A percentile compares a stretch with the other conserved stretches of the same genome.
Conservation (phyloP, 2,113 vertebrate genomes). For the Tetrao urogallus region DNA sequence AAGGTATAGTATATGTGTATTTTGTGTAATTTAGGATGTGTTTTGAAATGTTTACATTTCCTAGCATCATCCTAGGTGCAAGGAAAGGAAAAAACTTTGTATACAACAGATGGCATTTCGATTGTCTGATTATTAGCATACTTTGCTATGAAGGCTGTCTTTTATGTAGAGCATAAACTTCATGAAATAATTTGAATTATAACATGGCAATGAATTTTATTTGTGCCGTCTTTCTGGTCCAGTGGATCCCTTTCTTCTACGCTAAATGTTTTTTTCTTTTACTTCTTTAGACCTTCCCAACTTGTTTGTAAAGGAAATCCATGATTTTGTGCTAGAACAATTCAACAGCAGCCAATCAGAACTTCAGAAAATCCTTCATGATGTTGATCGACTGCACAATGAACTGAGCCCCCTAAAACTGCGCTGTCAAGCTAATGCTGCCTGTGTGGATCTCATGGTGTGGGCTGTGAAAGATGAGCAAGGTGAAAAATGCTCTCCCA, state of each 20-base stretch:
- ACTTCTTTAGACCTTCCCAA: slow-evolving; percentile 84
- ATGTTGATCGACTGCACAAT: slow-evolving; percentile 83
- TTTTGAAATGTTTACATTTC: neutral
- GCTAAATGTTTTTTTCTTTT: neutral
- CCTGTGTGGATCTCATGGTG: slow-evolving; percentile 98
- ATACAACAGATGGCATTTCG: neutral
- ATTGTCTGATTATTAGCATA: neutral
- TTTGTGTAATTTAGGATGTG: neutral
- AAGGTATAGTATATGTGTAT: slow-evolving; percentile 77
- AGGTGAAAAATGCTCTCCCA: slow-evolving; percentile 74
- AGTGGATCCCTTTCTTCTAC: neutral
- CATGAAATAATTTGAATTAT: neutral
- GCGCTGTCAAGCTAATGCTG: slow-evolving; percentile 95
- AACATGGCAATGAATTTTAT: neutral
- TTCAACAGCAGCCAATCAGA: slow-evolving; percentile 95
- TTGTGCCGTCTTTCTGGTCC: neutral
- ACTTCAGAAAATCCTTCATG: slow-evolving; percentile 93
- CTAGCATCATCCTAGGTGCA: neutral
- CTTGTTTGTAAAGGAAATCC: slow-evolving; percentile 91
- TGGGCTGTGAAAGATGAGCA: slow-evolving; percentile 98
- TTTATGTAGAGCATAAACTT: neutral
- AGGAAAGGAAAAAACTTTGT: neutral
- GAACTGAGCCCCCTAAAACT: slow-evolving; percentile 92
- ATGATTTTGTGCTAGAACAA: slow-evolving; percentile 97
- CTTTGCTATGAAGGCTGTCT: neutral